These are phyloP conservation scores for Mystacides longicornis DNA, from an alignment of 2,888 invertebrate genomes.

Conservation along the genomic window DNA sequence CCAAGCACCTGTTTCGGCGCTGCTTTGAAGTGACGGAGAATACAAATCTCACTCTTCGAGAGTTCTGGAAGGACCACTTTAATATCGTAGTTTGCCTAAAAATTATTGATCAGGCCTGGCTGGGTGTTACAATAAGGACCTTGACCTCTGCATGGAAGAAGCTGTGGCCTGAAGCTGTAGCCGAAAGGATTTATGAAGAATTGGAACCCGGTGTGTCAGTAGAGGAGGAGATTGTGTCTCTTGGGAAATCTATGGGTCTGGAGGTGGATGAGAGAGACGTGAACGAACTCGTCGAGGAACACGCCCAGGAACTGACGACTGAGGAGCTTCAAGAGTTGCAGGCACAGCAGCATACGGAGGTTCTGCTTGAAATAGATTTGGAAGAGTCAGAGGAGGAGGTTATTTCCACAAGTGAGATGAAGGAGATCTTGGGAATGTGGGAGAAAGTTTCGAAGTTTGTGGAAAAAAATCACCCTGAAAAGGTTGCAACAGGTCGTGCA, in stretches of 20 bases:
- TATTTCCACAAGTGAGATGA: not conserved
- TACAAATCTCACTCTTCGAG: conserved; percentile 29
- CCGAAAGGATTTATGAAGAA: conserved; percentile 3
- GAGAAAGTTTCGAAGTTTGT: conserved; percentile 8
- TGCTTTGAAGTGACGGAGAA: conserved; percentile 30
- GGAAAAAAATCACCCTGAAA: conserved; percentile 9
- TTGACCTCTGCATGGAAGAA: conserved; percentile 10
- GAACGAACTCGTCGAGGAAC: conserved; percentile 12
- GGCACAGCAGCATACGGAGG: conserved; percentile 3
- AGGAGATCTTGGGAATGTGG: conserved; percentile 9
- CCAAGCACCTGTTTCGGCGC: conserved; percentile 28
- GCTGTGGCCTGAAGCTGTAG: conserved; percentile 11
- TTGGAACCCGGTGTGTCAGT: conserved; percentile 6
- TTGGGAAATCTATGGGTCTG: conserved; percentile 13
- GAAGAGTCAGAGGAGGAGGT: conserved; percentile 6
- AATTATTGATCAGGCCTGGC: conserved; percentile 28
- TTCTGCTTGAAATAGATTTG: conserved; percentile 4
- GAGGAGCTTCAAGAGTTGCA: conserved; percentile 6
- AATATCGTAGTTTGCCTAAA: conserved; percentile 28
- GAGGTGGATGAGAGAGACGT: conserved; percentile 14
- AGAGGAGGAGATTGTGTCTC: conserved; percentile 10
- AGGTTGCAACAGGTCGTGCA: too few species aligned
- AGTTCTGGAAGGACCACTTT: conserved; percentile 32
- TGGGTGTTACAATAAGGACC: conserved; percentile 22
- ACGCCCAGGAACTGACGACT: conserved; percentile 6